phyloP scores from a whole-genome alignment of 1,140 invertebrate species.

The Zaprionus tsacasi region DNA sequence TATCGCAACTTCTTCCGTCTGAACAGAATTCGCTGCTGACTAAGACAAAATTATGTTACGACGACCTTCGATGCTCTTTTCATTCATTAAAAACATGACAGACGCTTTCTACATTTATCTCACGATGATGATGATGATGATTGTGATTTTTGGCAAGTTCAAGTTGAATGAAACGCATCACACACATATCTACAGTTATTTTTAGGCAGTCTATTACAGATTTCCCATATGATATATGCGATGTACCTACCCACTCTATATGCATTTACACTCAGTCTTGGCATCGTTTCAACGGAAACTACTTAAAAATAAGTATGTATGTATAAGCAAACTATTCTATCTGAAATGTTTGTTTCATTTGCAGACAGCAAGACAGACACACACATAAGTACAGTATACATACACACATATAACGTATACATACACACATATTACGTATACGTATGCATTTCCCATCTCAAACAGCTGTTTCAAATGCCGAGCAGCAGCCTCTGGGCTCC shows the following conservation, averaged over 20 bases:
- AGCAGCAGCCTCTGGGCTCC: constrained; percentile 21
- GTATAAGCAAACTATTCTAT: constrained; percentile 29
- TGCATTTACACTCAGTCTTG: constrained; percentile 21
- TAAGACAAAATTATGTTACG: constrained; percentile 17
- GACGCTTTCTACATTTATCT: constrained; percentile 24
- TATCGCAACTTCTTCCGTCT: constrained; percentile 60
- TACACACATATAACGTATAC: constrained; percentile 1
- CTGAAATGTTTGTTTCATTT: constrained; percentile 6
- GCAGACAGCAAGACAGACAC: too few species aligned
- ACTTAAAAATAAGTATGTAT: constrained; percentile 38
- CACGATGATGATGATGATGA: constrained; percentile 32
- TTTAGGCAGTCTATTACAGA: constrained; percentile 69
- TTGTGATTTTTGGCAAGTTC: constrained; percentile 65
- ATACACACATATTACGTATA: constrained; percentile 11
- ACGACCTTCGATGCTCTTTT: constrained; percentile 39
- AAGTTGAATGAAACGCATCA: constrained; percentile 73
- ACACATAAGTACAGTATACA: background rate
- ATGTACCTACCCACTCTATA: background rate
- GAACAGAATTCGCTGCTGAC: constrained; percentile 42
- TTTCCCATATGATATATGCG: constrained; percentile 22
- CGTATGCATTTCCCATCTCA: constrained; percentile 6
- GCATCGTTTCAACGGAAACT: constrained; percentile 28
- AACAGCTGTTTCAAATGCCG: constrained; percentile 48
- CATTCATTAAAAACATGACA: constrained; percentile 66
- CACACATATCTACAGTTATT: constrained; percentile 48